phyloP scores from a whole-genome alignment of 2,797 vertebrate species.

The Cyprinella venusta region DNA sequence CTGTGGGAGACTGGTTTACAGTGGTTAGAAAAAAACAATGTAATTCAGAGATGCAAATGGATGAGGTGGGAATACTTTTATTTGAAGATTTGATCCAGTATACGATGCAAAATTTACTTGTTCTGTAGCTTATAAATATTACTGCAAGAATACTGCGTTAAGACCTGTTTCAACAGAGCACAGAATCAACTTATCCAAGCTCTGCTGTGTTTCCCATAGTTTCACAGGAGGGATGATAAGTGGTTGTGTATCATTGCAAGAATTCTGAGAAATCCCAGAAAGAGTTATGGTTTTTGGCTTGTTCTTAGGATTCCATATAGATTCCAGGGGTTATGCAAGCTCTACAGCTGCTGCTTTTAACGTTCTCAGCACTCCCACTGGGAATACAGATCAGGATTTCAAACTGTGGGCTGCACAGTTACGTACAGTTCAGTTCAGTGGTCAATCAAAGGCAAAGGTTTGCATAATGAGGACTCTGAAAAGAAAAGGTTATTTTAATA shows the following conservation, averaged over 20 bases:
- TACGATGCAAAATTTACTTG: not conserved
- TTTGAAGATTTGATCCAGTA: not conserved
- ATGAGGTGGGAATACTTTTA: not conserved
- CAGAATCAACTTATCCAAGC: not conserved
- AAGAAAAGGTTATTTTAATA: not conserved
- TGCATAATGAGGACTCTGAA: not conserved
- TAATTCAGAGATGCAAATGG: not conserved
- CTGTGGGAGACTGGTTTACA: not conserved
- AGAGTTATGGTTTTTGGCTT: constrained; percentile 19
- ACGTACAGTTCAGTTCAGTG: not conserved
- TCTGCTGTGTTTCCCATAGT: not conserved
- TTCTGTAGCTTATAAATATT: not conserved
- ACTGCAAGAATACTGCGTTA: not conserved
- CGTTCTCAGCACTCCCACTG: constrained; percentile 18
- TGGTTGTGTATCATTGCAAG: not conserved
- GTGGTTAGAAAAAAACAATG: not conserved
- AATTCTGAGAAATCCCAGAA: constrained; percentile 19
- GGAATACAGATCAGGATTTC: not conserved
- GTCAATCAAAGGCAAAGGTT: not conserved
- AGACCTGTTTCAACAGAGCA: not conserved
- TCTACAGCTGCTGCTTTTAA: constrained; percentile 6
- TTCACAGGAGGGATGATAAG: not conserved
- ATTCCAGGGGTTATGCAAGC: constrained; percentile 20
- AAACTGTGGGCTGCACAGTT: not conserved
- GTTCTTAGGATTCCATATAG: not conserved